These are phyloP conservation scores for Syrrhaptes paradoxus DNA, from an alignment of 2,113 vertebrate genomes.

Conservation along the genomic window DNA sequence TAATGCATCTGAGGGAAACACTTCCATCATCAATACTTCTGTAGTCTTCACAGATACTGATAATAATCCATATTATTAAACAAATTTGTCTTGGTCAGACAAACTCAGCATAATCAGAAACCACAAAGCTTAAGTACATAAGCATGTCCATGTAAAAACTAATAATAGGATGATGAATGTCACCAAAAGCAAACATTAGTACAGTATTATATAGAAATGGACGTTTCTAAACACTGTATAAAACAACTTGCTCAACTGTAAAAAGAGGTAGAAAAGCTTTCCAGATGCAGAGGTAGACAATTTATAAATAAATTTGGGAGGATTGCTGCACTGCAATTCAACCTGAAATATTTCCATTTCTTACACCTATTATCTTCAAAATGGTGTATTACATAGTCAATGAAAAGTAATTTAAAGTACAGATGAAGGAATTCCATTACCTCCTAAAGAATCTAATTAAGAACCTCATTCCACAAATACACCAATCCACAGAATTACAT, in stretches of 20 bases:
- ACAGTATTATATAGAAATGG: neutral
- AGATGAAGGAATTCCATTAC: neutral
- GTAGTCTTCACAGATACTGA: neutral
- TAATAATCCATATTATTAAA: neutral
- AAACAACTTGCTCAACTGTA: neutral
- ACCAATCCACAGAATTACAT: neutral
- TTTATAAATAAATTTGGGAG: neutral
- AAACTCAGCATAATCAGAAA: neutral
- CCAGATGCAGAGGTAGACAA: neutral
- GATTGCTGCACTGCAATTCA: neutral
- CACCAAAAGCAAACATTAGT: neutral
- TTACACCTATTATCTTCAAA: neutral
- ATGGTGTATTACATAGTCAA: neutral
- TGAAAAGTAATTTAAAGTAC: neutral
- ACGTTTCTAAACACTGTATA: neutral
- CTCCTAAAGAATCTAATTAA: conserved; percentile 1
- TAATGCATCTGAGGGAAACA: neutral
- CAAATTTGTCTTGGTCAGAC: neutral
- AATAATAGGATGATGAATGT: neutral
- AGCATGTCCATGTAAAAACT: neutral
- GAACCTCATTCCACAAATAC: neutral
- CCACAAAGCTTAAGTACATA: neutral
- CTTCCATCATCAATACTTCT: neutral
- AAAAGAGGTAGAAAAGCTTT: neutral
- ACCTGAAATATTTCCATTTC: neutral